phyloP scores from a whole-genome alignment of 1,140 invertebrate species.

The Triops cancriformis region DNA sequence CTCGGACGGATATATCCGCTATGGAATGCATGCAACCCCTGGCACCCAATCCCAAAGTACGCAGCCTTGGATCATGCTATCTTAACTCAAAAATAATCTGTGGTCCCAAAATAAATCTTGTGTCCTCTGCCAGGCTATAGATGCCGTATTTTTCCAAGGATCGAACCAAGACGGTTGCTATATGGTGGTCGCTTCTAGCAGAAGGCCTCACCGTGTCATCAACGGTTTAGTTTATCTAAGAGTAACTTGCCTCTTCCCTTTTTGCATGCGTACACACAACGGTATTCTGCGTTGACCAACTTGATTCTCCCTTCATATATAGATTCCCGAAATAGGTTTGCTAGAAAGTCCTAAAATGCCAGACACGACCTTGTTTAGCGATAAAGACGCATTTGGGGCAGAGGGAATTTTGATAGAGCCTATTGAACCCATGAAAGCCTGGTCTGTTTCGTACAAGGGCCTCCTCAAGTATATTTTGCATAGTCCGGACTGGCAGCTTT shows the following conservation, averaged over 20 bases:
- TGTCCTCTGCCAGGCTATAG: conserved; percentile 46
- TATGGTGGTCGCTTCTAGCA: conserved; percentile 45
- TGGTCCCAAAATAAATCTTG: neutral
- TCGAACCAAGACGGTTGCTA: conserved; percentile 45
- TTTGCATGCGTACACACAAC: neutral
- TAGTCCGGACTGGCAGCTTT: neutral
- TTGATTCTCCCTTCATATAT: neutral
- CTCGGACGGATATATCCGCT: conserved; percentile 39
- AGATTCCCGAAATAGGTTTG: conserved; percentile 53
- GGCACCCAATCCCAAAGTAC: conserved; percentile 44
- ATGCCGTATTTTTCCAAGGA: conserved; percentile 52
- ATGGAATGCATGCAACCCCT: conserved; percentile 53
- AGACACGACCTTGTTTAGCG: conserved; percentile 52
- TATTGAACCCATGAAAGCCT: conserved; percentile 55
- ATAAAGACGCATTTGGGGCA: conserved; percentile 44
- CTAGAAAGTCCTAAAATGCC: conserved; percentile 54
- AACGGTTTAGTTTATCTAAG: conserved; percentile 44
- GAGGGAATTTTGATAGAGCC: conserved; percentile 53
- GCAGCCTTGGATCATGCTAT: neutral
- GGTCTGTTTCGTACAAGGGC: conserved; percentile 53
- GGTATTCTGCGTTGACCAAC: neutral
- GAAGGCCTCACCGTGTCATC: conserved; percentile 46
- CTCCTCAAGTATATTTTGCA: conserved; percentile 47
- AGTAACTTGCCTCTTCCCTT: conserved; percentile 16
- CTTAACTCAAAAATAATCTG: neutral